Evolutionary conservation across 1,140 invertebrate species (phyloP).

Genomic region (Drosophila micromelanica): DNA sequence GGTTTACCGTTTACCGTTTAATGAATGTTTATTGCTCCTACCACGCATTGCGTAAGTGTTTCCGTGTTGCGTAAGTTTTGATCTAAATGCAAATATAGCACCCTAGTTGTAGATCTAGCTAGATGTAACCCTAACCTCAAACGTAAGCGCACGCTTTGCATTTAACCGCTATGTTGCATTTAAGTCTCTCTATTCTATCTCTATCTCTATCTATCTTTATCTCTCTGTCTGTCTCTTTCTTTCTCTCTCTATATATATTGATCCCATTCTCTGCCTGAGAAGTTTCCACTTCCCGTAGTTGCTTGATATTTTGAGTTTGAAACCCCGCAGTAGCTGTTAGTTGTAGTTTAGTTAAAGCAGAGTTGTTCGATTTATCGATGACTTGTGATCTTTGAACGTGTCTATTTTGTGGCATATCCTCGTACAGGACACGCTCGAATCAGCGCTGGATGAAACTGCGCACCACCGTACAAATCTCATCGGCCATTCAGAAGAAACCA

Average conservation of each 20-base stretch:
- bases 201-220: not conserved
- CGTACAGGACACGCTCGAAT: conserved; percentile 92
- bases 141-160: conserved; percentile 15
- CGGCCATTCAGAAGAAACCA: conserved; percentile 93
- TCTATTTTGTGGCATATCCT: conserved; percentile 31
- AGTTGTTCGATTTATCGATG: not conserved
- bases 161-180: conserved; percentile 27
- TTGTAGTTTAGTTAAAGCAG: conserved; percentile 27
- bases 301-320: conserved; percentile 34
- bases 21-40: conserved; percentile 52
- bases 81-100: conserved; percentile 40
- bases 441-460: conserved; percentile 97
- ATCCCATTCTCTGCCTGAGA: conserved; percentile 1
- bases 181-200: conserved; percentile 19
- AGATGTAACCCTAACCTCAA: conserved; percentile 10
- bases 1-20: conserved; percentile 49
- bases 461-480: conserved; percentile 95
- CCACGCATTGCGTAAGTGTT: conserved; percentile 68
- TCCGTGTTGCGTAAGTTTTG: conserved; percentile 66
- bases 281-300: conserved; percentile 25
- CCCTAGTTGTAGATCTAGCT: conserved; percentile 10
- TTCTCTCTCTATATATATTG: conserved; percentile 8
- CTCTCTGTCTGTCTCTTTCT: conserved; percentile 10
- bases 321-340: conserved; percentile 19
- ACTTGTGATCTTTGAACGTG: conserved; percentile 34